Conservation (phyloP, 2,797 vertebrate species). For the Silurus lanzhouensis region DNA sequence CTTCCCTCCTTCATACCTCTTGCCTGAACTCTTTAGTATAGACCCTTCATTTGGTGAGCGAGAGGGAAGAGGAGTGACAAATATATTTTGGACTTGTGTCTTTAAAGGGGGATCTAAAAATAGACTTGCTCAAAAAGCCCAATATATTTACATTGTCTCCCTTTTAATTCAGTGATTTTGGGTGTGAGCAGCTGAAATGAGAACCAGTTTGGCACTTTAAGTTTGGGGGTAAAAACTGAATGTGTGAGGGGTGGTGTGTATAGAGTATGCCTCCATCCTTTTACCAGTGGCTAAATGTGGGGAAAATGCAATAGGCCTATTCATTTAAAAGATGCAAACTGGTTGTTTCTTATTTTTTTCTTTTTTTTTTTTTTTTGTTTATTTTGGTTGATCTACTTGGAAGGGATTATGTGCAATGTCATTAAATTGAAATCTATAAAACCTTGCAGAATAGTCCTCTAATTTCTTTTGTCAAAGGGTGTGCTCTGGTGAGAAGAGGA, state of each 20-base stretch:
- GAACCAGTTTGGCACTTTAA: constrained; percentile 72
- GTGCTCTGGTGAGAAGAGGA: not conserved
- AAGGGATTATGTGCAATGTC: constrained; percentile 80
- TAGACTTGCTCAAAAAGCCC: constrained; percentile 65
- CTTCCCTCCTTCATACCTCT: constrained; percentile 63
- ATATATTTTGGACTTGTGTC: constrained; percentile 66
- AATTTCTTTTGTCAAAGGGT: not conserved
- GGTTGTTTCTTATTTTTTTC: constrained; percentile 63
- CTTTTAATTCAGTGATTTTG: constrained; percentile 63
- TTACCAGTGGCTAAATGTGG: constrained; percentile 34
- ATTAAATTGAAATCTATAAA: constrained; percentile 49
- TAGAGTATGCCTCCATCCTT: constrained; percentile 61
- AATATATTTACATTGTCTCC: constrained; percentile 59
- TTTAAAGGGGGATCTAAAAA: constrained; percentile 53
- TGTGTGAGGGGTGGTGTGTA: constrained; percentile 62
- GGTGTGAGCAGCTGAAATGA: constrained; percentile 63
- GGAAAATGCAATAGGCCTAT: constrained; percentile 54
- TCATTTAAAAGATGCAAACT: constrained; percentile 58
- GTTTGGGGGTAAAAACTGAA: constrained; percentile 68
- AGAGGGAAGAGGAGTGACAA: constrained; percentile 33
- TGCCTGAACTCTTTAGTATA: constrained; percentile 51
- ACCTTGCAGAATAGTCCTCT: constrained; percentile 61
- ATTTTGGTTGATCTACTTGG: constrained; percentile 60
- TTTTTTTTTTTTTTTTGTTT: constrained; percentile 58
- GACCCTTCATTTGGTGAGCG: constrained; percentile 54